Percentiles rank a stretch among this genome's conserved stretches.
Evolutionary conservation across 2,888 invertebrate genomes (phyloP).

Genomic region (Dasysyrphus tricinctus): DNA sequence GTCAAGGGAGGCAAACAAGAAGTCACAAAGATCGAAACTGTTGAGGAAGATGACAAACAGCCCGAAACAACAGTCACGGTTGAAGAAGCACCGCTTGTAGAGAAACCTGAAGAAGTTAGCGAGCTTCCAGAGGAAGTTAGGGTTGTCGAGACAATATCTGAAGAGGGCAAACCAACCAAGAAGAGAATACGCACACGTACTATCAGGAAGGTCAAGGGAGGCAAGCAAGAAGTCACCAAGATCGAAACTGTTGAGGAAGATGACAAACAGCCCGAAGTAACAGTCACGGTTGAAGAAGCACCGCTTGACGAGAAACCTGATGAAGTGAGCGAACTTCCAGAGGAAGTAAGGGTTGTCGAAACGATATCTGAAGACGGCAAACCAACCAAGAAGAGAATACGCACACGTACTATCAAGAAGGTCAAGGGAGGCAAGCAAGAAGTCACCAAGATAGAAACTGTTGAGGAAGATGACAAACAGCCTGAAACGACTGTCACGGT

Average conservation of each 20-base stretch:
- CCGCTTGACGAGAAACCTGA: slow-evolving; percentile 47
- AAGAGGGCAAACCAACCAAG: slow-evolving; percentile 53
- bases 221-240: slow-evolving; percentile 59
- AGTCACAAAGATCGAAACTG: slow-evolving; percentile 55
- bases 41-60: slow-evolving; percentile 56
- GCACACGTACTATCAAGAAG: slow-evolving; percentile 78
- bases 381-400: slow-evolving; percentile 78
- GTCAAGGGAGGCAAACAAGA: slow-evolving; percentile 56
- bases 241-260: slow-evolving; percentile 61
- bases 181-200: slow-evolving; percentile 50
- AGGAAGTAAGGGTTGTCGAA: slow-evolving; percentile 62
- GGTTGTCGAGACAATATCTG: slow-evolving; percentile 27
- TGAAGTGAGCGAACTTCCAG: slow-evolving; percentile 47
- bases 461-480: slow-evolving; percentile 79
- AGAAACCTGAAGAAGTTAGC: slow-evolving; percentile 34
- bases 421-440: slow-evolving; percentile 77
- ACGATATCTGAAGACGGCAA: slow-evolving; percentile 75
- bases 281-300: slow-evolving; percentile 49
- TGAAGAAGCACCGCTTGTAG: slow-evolving; percentile 44
- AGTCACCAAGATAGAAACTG: slow-evolving; percentile 78
- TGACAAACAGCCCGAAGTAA: slow-evolving; percentile 50
- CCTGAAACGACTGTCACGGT: slow-evolving; percentile 79
- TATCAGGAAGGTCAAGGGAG: slow-evolving; percentile 54
- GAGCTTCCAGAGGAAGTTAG: slow-evolving; percentile 56
- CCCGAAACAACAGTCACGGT: slow-evolving; percentile 55